A percentile compares a stretch with the other conserved stretches of the same genome.
These are phyloP conservation scores for Vanacampus margaritifer DNA, from an alignment of 2,113 vertebrate species.

Conservation along the genomic window DNA sequence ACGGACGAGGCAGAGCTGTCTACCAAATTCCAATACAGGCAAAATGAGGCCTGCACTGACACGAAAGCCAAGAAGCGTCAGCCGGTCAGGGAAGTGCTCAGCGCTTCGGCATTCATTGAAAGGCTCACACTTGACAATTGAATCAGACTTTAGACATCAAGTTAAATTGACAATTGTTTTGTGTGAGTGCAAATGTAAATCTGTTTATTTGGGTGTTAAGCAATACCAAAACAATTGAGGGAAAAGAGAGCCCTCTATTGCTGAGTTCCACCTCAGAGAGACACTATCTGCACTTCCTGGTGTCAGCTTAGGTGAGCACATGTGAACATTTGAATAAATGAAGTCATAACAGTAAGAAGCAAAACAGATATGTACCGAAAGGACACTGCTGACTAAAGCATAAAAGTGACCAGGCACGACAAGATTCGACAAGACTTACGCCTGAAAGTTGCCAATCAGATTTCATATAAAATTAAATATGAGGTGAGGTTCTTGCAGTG, in stretches of 20 bases:
- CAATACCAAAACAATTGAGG: slow-evolving; percentile 16
- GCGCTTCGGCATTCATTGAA: no score
- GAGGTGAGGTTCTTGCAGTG: slow-evolving; percentile 33
- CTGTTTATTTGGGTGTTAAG: slow-evolving; percentile 2
- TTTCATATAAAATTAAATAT: slow-evolving; percentile 46
- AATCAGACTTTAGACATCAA: no score
- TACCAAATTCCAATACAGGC: no score
- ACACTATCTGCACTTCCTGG: background rate
- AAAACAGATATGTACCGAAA: background rate
- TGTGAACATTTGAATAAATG: background rate
- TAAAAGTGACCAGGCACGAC: background rate
- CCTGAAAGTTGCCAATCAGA: slow-evolving; percentile 28
- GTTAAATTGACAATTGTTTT: background rate
- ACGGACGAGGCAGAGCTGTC: no score
- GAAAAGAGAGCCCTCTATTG: slow-evolving; percentile 45
- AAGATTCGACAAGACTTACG: slow-evolving; percentile 33
- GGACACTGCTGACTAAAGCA: background rate
- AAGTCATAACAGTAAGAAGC: background rate
- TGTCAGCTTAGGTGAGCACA: background rate
- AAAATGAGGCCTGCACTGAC: no score
- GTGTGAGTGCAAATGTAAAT: background rate
- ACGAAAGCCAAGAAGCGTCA: no score
- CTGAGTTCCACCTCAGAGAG: slow-evolving; percentile 13
- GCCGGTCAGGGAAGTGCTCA: no score
- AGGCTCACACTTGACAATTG: no score